Evolutionary conservation across 2,888 invertebrate genomes (phyloP).

Genomic region (Acronicta psi): DNA sequence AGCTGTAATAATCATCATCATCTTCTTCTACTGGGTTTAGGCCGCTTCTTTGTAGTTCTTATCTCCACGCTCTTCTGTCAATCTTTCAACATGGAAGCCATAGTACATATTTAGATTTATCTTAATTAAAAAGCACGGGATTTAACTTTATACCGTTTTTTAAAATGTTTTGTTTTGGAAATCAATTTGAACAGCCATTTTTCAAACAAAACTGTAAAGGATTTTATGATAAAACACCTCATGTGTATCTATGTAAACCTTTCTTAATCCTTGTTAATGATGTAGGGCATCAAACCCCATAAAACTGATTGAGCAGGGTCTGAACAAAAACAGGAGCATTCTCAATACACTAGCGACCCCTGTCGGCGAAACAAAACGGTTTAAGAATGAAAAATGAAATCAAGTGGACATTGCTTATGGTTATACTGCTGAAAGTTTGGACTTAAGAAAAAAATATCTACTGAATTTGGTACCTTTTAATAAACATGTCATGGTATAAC

Average conservation of each 20-base stretch:
- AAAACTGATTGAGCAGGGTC: constrained; percentile 78
- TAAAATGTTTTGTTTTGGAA: constrained; percentile 1
- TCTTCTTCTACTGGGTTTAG: too few species aligned
- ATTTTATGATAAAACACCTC: constrained; percentile 9
- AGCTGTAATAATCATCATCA: too few species aligned
- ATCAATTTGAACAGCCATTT: not conserved
- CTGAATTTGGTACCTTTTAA: too few species aligned
- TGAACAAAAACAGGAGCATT: constrained; percentile 76
- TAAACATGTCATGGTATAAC: too few species aligned
- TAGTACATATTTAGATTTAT: too few species aligned
- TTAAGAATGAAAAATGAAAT: constrained; percentile 88
- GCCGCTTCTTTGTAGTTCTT: too few species aligned
- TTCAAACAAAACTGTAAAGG: not conserved
- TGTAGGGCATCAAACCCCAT: constrained; percentile 66
- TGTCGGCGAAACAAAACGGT: constrained; percentile 85
- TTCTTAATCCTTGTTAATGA: constrained; percentile 77
- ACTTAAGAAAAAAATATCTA: constrained; percentile 45
- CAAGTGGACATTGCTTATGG: constrained; percentile 78
- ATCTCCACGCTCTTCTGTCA: too few species aligned
- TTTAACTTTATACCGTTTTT: not conserved
- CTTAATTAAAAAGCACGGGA: too few species aligned
- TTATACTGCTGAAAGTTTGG: constrained; percentile 50
- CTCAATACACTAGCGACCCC: constrained; percentile 79
- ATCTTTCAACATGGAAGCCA: too few species aligned
- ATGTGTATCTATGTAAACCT: constrained; percentile 37